A percentile compares a stretch with the other conserved stretches of the same genome.
phyloP scores from a whole-genome alignment of 92 coral and sea anemone species.

The Porites cylindrica region DNA sequence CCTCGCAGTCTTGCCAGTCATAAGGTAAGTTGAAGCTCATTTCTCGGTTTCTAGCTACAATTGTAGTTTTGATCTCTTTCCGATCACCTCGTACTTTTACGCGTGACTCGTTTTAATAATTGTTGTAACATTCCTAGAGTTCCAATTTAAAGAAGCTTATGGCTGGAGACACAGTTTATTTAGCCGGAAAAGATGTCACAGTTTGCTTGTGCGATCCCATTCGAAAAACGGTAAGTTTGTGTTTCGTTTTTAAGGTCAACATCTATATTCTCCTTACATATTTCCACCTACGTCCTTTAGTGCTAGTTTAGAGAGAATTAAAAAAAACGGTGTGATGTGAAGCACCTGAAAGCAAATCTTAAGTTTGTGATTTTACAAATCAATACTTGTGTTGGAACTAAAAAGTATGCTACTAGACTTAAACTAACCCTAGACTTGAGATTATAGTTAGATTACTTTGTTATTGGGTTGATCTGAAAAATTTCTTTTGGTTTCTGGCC shows the following conservation, averaged over 20 bases:
- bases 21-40: conserved; percentile 16
- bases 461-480: no score
- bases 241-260: not conserved
- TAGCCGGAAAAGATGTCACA: conserved; percentile 11
- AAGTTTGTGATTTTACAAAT: not conserved
- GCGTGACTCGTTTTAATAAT: no score
- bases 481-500: no score
- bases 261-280: not conserved
- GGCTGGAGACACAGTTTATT: conserved; percentile 35
- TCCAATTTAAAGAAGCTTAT: conserved; percentile 34
- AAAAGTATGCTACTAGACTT: no score
- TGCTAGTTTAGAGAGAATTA: not conserved
- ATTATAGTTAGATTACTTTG: no score
- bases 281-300: not conserved
- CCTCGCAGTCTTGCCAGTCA: conserved; percentile 31
- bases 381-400: no score
- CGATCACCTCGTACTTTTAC: not conserved
- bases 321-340: no score
- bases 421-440: no score
- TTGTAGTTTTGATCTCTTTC: not conserved
- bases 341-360: not conserved
- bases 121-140: conserved; percentile 16
- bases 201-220: conserved; percentile 42
- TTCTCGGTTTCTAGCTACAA: not conserved
- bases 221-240: conserved; percentile 18